Evolutionary conservation across 2,888 invertebrate genomes (phyloP), one percentile per base, ranked within the genome.

Genomic region (Rhagophthalmus giganteus): DNA sequence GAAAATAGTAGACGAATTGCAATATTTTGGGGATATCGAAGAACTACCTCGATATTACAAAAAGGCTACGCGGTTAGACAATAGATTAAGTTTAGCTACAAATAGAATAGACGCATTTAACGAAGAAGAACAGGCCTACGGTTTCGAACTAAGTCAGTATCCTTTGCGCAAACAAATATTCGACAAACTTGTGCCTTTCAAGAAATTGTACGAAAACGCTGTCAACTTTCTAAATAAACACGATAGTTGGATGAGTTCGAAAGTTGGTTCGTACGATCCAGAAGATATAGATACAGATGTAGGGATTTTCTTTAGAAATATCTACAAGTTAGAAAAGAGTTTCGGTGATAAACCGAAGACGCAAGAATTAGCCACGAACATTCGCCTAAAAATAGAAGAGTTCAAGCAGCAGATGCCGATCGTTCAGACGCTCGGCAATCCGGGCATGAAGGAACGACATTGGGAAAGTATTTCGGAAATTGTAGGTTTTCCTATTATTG

Each of bases 401-500:
- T 96, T 97, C 74, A 88, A 88, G 59, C 82, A 84, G n/a, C 81
- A 90, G 64, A 79, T 95, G 83, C 93, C 96, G 0, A 86, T 96
- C n/a, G 88, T 97, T 26, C 85, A 88, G 70, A 95, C 94, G 0
- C 76, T 97, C 11, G 96, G 96, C 32, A 97, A 97, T 78, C 95
- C 95, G 0, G 95, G 94, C 40, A 85, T 97, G 85, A 91, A 92
- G 68, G 81, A 78, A 1, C 83, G 94, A 0, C 96, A 96, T 73
- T 96, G 96, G 96, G 93, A 94, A 67, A 87, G 88, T 75, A 87
- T 97, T 2, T 94, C 95, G 0, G 95, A 96, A 67, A 90, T 95
- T 53, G 90, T 96, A 60, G 96, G 96, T 0, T 94, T 94, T 73
- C 92, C 94, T 0, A 88, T 97, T 28, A 82, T 86, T 53, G 87